phyloP scores from a whole-genome alignment of 2,797 vertebrate species.

The Poliocrania exsul region DNA sequence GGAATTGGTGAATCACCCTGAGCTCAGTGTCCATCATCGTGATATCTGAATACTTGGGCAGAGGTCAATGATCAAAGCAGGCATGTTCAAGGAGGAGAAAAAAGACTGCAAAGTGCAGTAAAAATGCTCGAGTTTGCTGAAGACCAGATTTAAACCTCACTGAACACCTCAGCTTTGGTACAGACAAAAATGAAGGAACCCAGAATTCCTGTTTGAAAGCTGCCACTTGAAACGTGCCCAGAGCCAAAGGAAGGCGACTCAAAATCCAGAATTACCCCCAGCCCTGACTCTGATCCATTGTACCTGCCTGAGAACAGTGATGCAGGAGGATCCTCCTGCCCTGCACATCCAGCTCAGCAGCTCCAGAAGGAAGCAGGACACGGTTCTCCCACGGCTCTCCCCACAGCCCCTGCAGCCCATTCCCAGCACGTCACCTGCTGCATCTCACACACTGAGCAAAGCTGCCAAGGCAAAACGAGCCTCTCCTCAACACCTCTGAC shows the following conservation, averaged over 20 bases:
- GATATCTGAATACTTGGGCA: constrained; percentile 55
- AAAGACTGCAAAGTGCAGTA: constrained; percentile 15
- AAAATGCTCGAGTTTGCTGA: constrained; percentile 34
- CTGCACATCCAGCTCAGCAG: background rate
- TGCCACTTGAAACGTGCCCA: background rate
- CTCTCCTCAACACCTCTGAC: background rate
- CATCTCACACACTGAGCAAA: background rate
- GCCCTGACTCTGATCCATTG: background rate
- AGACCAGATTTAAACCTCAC: constrained; percentile 34
- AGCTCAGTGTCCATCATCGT: constrained; percentile 56
- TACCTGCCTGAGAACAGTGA: background rate
- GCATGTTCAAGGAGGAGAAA: background rate
- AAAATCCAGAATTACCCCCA: constrained; percentile 30
- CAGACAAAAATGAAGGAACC: background rate
- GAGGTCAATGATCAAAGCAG: constrained; percentile 66
- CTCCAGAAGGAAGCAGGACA: background rate
- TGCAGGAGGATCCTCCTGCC: background rate
- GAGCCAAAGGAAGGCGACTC: background rate
- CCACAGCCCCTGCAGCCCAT: background rate
- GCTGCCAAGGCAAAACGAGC: background rate
- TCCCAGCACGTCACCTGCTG: background rate
- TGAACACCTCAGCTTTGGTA: constrained; percentile 14
- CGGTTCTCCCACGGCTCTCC: background rate
- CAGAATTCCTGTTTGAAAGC: constrained; percentile 10
- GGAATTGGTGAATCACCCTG: constrained; percentile 41